Base-by-base conservation (phyloP, 23 tunicate species). In the Halocynthia aurantium region DNA sequence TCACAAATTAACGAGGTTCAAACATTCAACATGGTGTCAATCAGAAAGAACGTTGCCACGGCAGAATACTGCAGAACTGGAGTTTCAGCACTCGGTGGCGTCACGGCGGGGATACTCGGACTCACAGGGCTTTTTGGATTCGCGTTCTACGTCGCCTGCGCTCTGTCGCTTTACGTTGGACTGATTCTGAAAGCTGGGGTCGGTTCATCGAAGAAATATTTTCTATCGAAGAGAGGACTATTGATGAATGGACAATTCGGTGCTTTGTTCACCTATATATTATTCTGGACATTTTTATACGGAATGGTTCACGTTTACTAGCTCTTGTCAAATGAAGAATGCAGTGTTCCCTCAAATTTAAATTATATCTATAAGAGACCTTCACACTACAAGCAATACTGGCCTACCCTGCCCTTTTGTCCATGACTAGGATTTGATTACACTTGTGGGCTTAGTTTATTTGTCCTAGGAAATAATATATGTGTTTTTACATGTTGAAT, bases 241-340 rank as follows among this genome's bases (percentile, higher is more conserved):
- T 65, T 92, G 5, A 50, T 79, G 8, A 86, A 57, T 57, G 92
- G 92, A 69, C 98, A 92, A 58, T 68, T 84, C 55, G 98, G 98
- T 17, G 91, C 92, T 9, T 52, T 92, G 57, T 92, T 92, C 62
- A 92, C 98, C 13, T 92, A 86, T 61, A 86, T 92, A 64, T 75
- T 92, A 20, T 86, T 83, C 67, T 92, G 98, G 98, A 92, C 98
- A 20, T 92, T 92, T 86, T 62, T 92, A 13, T 92, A 92, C 74
- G 88, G 98, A 70, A 86, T 92, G 91, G 98, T 92, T 31, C 98
- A 92, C 80, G 98, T 92, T 50, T 92, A 92, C 75, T 92, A 60
- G 67, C 15, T 31, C 44, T 31, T 31, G 44, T 31, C 44, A 31
- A 31, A 31, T 31, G 44, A 31, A 31, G 1, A 0, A 31, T 31